These are phyloP conservation scores for Butorides virescens DNA, from an alignment of 2,113 vertebrate genomes.

Conservation along the genomic window DNA sequence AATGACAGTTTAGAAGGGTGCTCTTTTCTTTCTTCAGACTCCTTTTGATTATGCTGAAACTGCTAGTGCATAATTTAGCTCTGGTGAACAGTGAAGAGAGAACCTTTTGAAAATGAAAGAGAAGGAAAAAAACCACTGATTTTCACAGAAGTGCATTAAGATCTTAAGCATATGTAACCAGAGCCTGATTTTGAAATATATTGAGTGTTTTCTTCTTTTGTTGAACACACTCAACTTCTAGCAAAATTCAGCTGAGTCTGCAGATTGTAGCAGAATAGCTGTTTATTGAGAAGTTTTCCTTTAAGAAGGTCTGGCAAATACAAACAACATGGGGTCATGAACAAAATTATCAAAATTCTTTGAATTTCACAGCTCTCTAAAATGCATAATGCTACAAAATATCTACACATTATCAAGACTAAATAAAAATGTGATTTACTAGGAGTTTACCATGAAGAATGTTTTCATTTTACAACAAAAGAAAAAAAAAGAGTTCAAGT, in stretches of 20 bases:
- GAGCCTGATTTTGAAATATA: background rate
- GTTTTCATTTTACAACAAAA: background rate
- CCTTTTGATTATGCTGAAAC: conserved; percentile 41
- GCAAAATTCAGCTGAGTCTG: background rate
- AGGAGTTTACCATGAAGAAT: rapidly evolving
- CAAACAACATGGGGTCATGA: background rate
- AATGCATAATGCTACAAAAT: background rate
- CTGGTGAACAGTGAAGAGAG: background rate
- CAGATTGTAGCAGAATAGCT: background rate
- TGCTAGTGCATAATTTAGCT: background rate
- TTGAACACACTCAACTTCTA: background rate
- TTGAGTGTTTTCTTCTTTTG: background rate
- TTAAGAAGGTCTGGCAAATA: background rate
- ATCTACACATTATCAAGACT: background rate
- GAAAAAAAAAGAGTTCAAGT: background rate
- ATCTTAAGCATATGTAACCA: background rate
- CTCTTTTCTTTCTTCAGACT: conserved; percentile 16
- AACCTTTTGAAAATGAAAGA: background rate
- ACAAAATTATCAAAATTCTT: background rate
- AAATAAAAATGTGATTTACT: background rate
- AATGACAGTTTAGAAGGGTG: background rate
- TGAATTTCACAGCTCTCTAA: background rate
- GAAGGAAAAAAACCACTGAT: conserved; percentile 1
- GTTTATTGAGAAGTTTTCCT: background rate
- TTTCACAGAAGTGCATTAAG: conserved; percentile 21